Conservation (phyloP, 2,797 vertebrate species). For the Dermochelys coriacea region DNA sequence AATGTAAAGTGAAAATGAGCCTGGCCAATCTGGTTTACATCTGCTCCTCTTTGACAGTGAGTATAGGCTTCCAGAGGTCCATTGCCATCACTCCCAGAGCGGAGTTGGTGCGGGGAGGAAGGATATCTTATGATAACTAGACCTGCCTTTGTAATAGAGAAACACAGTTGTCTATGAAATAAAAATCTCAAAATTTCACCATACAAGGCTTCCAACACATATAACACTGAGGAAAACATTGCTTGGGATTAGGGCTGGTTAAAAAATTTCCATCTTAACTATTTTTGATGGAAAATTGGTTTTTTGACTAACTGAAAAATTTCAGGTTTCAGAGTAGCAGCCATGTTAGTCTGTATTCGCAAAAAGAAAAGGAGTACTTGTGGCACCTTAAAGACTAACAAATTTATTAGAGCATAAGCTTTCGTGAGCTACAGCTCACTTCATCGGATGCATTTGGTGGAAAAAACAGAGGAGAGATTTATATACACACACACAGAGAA, state of each 20-base stretch:
- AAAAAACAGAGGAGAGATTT: no score
- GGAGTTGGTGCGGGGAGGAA: background rate
- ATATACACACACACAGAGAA: no score
- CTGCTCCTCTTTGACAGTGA: background rate
- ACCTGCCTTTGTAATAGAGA: background rate
- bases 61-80: background rate
- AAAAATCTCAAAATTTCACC: background rate
- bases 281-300: background rate
- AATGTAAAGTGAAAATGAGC: background rate
- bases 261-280: background rate
- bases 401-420: no score
- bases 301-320: background rate
- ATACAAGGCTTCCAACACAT: background rate
- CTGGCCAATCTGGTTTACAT: background rate
- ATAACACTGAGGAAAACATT: background rate
- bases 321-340: no score
- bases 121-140: background rate
- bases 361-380: no score
- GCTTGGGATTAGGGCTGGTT: background rate
- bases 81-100: background rate
- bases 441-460: no score
- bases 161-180: background rate
- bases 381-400: no score
- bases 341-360: no score
- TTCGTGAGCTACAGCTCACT: no score